Base-by-base conservation (phyloP, 2,797 vertebrate species). In the Hypotaenidia philippensis region DNA sequence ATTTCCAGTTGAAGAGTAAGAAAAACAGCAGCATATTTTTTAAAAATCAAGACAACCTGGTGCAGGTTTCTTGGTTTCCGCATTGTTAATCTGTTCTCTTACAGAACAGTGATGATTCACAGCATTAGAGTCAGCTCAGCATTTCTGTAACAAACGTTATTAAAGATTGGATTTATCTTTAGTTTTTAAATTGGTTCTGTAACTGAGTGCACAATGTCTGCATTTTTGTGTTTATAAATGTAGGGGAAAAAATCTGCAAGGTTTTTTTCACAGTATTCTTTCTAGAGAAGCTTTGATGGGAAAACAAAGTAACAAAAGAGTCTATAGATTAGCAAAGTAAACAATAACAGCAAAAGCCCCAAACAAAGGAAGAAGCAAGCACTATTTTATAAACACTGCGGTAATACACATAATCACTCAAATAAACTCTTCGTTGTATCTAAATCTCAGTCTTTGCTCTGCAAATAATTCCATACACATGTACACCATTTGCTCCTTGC, bases 211-310 rank as follows among this genome's bases (percentile, higher is more conserved):
- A 97, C 83, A 93, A 80, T 87, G 90, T 93, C 96, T 97, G 96
- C 95, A 97, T 95, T 97, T 97, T 97, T 97, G 91, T 96, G 93
- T 94, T 96, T 97, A 96, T 92, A 96, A 95, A 69, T 93, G 85
- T 47, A 83, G 26, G 23, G 50, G 49, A 69, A 92, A 94, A 93
- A 97, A 96, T 95, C 96, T 68, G 83, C 61, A 93, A 95, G 70
- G 38, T 50, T 96, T 96, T 97, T 97, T 96, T 91, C 96, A 92
- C 64, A 96, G 77, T 93, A 82, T 74, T 95, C 70, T 69, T 76
- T 96, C 75, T 64, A 92, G 79, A 97, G 87, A 76, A 97, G 97
- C 91, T 95, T 94, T 87, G 93, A 95, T 49, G 76, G 75, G 96
- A 96, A 97, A 96, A 90, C 11, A 59, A 90, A 96, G 96, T 96